A percentile compares a stretch with the other conserved stretches of the same genome.
phyloP scores from a whole-genome alignment of 2,113 vertebrate species.

The Leptodactylus fuscus region DNA sequence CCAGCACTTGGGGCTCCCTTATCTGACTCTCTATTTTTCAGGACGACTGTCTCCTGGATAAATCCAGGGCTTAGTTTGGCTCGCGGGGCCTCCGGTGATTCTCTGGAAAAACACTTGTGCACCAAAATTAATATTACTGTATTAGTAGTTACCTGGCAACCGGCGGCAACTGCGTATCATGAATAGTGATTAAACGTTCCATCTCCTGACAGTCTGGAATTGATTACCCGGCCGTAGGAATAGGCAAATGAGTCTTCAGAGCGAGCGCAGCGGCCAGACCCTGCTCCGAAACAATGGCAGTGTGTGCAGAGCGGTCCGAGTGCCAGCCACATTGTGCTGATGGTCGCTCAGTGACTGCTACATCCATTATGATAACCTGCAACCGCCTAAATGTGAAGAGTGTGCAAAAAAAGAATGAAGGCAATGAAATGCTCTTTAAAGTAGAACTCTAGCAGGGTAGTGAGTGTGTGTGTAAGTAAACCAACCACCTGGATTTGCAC shows the following conservation, averaged over 20 bases:
- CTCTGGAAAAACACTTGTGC: conserved; percentile 37
- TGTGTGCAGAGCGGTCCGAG: not conserved
- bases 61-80: not conserved
- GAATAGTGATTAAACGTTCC: conserved; percentile 42
- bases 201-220: conserved; percentile 20
- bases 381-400: too few species aligned
- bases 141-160: conserved; percentile 51
- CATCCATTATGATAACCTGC: too few species aligned
- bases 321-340: not conserved
- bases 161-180: conserved; percentile 6
- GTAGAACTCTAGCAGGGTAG: too few species aligned
- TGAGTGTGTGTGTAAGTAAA: too few species aligned
- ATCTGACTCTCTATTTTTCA: not conserved
- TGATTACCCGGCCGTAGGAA: not conserved
- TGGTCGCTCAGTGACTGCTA: too few species aligned
- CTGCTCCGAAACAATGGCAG: not conserved
- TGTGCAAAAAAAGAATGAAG: too few species aligned
- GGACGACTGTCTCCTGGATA: not conserved
- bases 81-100: not conserved
- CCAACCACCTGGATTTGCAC: too few species aligned
- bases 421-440: too few species aligned
- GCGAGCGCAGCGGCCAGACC: too few species aligned
- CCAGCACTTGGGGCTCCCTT: not conserved
- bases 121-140: conserved; percentile 47
- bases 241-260: not conserved